Evolutionary conservation across 2,797 vertebrate species (phyloP).

Genomic region (Mormyrops attenuatus): DNA sequence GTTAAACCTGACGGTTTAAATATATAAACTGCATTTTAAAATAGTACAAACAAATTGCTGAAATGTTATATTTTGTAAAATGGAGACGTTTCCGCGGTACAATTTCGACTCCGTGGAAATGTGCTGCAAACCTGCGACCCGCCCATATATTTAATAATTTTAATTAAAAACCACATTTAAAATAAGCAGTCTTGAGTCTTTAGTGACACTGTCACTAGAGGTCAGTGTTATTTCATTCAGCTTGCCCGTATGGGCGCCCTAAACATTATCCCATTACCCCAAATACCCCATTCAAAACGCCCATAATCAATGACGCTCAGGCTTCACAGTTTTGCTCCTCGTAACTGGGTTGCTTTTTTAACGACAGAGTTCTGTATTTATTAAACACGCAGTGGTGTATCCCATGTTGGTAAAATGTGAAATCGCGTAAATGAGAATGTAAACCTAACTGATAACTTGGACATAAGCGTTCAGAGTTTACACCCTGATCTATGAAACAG

Average conservation of each 20-base stretch:
- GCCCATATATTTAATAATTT: neutral
- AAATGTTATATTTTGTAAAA: neutral
- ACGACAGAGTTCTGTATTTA: neutral
- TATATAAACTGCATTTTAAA: neutral
- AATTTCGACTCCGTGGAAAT: neutral
- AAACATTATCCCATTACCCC: neutral
- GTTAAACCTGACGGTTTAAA: neutral
- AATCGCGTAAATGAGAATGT: neutral
- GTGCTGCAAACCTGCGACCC: neutral
- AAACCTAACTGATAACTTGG: neutral
- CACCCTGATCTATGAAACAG: neutral
- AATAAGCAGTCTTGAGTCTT: too few relatives aligned
- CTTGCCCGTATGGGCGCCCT: neutral
- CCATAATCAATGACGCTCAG: neutral
- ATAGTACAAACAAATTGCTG: neutral
- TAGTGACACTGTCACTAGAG: conserved; percentile 26
- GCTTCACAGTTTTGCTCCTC: neutral
- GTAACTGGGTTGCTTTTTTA: neutral
- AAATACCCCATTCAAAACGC: neutral
- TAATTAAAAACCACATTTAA: neutral
- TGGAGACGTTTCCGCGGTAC: neutral
- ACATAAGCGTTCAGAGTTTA: neutral
- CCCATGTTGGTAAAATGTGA: neutral
- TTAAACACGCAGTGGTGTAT: neutral
- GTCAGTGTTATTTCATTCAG: conserved; percentile 24